These are phyloP conservation scores for Semibalanus balanoides DNA, from an alignment of 1,140 invertebrate species.

Conservation along the genomic window DNA sequence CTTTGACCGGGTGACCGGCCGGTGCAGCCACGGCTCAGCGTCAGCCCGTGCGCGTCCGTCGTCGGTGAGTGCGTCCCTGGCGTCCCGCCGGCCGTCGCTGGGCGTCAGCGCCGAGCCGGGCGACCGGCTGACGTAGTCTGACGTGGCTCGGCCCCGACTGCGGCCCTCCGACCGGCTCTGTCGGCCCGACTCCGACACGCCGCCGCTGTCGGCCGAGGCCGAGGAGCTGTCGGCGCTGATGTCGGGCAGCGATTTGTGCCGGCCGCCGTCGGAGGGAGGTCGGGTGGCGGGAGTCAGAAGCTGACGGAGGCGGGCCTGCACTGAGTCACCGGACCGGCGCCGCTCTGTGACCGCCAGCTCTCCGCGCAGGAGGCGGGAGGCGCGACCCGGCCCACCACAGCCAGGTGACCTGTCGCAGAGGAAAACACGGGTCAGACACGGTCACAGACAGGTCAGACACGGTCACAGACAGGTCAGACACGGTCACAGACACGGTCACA, in stretches of 20 bases:
- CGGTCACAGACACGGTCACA: no score
- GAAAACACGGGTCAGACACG: no score
- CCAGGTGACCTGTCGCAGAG: no score
- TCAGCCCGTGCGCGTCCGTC: conserved; percentile 8
- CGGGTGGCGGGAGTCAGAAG: conserved; percentile 39
- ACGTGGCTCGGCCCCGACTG: conserved; percentile 33
- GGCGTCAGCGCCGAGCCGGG: conserved; percentile 11
- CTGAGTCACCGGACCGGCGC: conserved; percentile 37
- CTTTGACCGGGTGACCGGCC: conserved; percentile 63
- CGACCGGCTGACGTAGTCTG: conserved; percentile 14
- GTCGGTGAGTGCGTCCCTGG: conserved; percentile 17
- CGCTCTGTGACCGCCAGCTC: conserved; percentile 15
- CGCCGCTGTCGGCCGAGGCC: conserved; percentile 13
- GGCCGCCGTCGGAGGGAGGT: conserved; percentile 18
- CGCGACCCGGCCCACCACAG: no score
- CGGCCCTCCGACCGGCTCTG: conserved; percentile 73
- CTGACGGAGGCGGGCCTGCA: conserved; percentile 60
- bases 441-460: no score
- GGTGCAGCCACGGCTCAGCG: conserved; percentile 24
- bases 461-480: no score
- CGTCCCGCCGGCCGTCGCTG: conserved; percentile 15
- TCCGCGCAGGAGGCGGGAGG: no score
- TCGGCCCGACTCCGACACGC: conserved; percentile 27
- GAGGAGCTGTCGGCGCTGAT: conserved; percentile 39
- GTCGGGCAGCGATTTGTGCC: conserved; percentile 72